phyloP scores from a whole-genome alignment of 1,140 invertebrate genomes.

The Melanaphis sacchari region DNA sequence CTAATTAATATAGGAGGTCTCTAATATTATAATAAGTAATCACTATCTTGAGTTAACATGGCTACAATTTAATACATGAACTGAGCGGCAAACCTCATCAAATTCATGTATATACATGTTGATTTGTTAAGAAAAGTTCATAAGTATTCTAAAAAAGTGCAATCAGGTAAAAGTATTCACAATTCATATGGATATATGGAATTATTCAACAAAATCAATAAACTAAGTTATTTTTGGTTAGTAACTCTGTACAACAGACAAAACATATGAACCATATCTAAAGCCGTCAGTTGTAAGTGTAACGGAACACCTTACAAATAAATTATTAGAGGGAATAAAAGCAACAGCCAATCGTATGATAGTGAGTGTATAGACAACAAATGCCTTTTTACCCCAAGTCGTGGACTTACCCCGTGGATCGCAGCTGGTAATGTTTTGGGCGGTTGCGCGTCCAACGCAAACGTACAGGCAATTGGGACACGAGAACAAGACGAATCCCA shows the following conservation, averaged over 20 bases:
- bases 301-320: no score
- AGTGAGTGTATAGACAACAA: not conserved
- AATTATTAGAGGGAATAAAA: not conserved
- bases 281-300: not conserved
- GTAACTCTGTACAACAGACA: not conserved
- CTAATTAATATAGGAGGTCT: not conserved
- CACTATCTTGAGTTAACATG: not conserved
- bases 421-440: not conserved
- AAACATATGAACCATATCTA: not conserved
- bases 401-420: not conserved
- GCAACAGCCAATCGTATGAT: not conserved
- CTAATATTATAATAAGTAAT: not conserved
- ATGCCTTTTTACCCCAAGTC: not conserved
- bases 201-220: not conserved
- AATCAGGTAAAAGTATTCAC: not conserved
- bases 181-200: not conserved
- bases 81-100: not conserved
- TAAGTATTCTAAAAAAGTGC: not conserved
- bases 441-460: not conserved
- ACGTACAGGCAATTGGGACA: conserved; percentile 29
- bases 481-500: conserved; percentile 47
- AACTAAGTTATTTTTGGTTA: not conserved
- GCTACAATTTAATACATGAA: not conserved
- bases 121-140: not conserved
- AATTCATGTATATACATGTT: not conserved